phyloP scores from a whole-genome alignment of 92 coral and sea anemone species.

The Zoanthus sansibaricus region DNA sequence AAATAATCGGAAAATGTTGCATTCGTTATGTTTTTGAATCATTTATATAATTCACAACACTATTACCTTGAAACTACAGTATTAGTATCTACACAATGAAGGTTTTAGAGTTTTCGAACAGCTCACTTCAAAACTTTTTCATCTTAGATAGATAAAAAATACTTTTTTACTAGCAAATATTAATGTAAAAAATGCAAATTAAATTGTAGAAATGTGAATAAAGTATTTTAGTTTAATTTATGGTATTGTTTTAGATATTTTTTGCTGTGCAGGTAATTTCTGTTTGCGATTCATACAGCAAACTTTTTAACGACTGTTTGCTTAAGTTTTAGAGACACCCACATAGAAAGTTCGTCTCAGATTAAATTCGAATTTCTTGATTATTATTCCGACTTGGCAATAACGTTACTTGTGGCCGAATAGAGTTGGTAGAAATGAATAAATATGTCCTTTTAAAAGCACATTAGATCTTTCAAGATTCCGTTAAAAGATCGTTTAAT shows the following conservation, averaged over 20 bases:
- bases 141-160: no score
- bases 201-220: no score
- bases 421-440: neutral
- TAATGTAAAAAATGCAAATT: no score
- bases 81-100: no score
- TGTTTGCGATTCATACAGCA: neutral
- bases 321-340: neutral
- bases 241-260: neutral
- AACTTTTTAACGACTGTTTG: neutral
- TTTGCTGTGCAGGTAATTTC: neutral
- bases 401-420: neutral
- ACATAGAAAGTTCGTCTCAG: neutral
- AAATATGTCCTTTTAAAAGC: neutral
- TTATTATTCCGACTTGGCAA: neutral
- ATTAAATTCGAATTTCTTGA: neutral
- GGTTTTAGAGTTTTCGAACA: no score
- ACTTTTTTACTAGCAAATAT: no score
- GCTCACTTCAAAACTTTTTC: no score
- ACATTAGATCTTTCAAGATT: neutral
- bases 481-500: neutral
- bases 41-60: no score
- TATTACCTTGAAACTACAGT: no score
- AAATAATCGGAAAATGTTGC: no score
- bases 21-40: no score
- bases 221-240: no score